Evolutionary conservation across 2,888 invertebrate genomes (phyloP).

Genomic region (Oxycera nigricornis): DNA sequence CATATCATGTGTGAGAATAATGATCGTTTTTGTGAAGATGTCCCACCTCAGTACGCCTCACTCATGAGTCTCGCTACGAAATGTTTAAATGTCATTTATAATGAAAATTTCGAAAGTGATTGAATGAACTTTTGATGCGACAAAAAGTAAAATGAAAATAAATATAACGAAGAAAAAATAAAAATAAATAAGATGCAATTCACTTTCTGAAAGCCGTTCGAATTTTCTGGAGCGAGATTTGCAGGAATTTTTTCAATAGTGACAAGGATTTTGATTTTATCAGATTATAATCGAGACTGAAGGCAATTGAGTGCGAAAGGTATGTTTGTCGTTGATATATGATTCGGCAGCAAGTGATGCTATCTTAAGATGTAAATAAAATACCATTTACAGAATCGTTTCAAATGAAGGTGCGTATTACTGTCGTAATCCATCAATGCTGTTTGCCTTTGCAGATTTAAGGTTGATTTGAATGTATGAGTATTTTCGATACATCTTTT

Average conservation of each 20-base stretch:
- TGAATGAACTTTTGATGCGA: not conserved
- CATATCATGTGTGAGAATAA: constrained; percentile 38
- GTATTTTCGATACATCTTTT: too few relatives aligned
- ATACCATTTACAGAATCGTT: too few relatives aligned
- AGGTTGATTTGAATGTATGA: too few relatives aligned
- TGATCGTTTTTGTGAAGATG: not conserved
- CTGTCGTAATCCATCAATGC: too few relatives aligned
- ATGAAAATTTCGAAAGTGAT: not conserved
- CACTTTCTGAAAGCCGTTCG: too few relatives aligned
- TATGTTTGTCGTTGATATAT: too few relatives aligned
- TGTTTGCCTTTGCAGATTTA: too few relatives aligned
- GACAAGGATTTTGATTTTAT: not conserved
- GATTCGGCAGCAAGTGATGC: too few relatives aligned
- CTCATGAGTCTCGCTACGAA: too few relatives aligned
- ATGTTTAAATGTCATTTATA: not conserved
- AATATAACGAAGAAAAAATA: not conserved
- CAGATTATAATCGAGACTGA: not conserved
- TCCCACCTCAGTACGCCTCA: not conserved
- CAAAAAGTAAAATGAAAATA: not conserved
- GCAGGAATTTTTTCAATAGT: not conserved
- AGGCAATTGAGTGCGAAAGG: not conserved
- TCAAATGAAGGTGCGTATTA: too few relatives aligned
- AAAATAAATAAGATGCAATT: not conserved
- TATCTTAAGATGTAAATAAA: too few relatives aligned
- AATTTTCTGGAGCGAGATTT: not conserved